A percentile compares a stretch with the other conserved stretches of the same genome.
phyloP scores from a whole-genome alignment of 2,797 vertebrate species.

The Sebastes umbrosus region DNA sequence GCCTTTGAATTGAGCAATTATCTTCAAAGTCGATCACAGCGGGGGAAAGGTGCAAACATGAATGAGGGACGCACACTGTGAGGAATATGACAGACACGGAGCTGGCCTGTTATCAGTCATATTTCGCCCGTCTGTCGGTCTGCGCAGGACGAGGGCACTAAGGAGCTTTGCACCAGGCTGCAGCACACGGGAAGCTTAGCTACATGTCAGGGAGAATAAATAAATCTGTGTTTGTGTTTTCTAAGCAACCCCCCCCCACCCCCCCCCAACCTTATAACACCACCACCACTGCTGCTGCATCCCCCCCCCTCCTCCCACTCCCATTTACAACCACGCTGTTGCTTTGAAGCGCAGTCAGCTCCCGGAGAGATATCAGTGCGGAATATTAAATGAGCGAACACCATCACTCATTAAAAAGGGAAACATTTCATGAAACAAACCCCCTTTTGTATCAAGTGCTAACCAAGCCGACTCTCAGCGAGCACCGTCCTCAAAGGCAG shows the following conservation, averaged over 20 bases:
- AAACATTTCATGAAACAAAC: constrained; percentile 79
- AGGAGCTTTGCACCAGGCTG: constrained; percentile 71
- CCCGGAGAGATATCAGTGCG: constrained; percentile 67
- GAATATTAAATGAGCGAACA: constrained; percentile 82
- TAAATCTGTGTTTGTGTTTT: constrained; percentile 80
- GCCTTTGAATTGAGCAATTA: constrained; percentile 34
- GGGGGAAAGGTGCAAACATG: not conserved
- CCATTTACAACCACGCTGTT: constrained; percentile 70
- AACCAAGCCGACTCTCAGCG: constrained; percentile 42
- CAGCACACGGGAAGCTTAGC: constrained; percentile 64
- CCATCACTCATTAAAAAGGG: constrained; percentile 81
- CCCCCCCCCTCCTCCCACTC: constrained; percentile 17
- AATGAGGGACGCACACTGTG: constrained; percentile 5
- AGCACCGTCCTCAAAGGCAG: constrained; percentile 50
- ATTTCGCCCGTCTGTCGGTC: constrained; percentile 47
- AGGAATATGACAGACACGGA: constrained; percentile 25
- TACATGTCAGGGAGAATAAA: constrained; percentile 76
- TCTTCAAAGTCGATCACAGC: constrained; percentile 23
- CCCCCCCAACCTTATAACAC: not conserved
- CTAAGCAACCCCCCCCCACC: constrained; percentile 28
- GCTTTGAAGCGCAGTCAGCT: constrained; percentile 75
- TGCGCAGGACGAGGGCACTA: constrained; percentile 63
- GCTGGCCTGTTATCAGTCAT: constrained; percentile 66
- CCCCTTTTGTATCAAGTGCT: constrained; percentile 71
- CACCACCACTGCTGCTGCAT: not conserved